Conservation (phyloP, 2,888 invertebrate genomes). For the Poecilobothrus nobilitatus region DNA sequence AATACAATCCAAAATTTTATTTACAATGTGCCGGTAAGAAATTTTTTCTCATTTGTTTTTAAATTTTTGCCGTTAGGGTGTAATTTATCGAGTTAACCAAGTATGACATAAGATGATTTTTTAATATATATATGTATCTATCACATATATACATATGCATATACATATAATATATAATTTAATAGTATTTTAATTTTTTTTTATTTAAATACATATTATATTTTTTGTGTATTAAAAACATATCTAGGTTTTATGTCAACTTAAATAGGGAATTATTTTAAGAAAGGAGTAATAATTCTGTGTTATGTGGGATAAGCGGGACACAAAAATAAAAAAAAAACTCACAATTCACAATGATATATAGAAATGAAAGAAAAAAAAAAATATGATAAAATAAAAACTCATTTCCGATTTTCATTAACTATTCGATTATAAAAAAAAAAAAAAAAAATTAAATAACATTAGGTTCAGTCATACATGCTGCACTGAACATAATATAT, state of each 20-base stretch:
- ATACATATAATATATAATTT: no score
- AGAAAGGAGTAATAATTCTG: background rate
- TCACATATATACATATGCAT: no score
- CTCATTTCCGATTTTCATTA: constrained; percentile 6
- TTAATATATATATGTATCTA: background rate
- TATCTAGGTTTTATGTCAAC: constrained; percentile 1
- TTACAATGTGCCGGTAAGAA: no score
- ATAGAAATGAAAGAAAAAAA: background rate
- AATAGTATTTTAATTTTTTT: no score
- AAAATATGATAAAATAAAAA: background rate
- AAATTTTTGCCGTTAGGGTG: background rate
- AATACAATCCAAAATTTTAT: no score
- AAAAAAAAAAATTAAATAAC: background rate
- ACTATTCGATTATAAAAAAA: background rate
- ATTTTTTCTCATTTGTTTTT: no score
- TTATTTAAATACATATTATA: no score
- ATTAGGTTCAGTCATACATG: no score
- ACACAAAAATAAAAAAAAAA: background rate
- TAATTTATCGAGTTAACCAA: constrained; percentile 1
- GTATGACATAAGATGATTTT: background rate
- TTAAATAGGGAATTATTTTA: background rate
- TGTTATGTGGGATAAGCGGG: background rate
- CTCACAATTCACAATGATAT: background rate
- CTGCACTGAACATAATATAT: no score
- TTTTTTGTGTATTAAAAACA: background rate